These are phyloP conservation scores for Mirza zaza DNA, from an alignment of 2,113 vertebrate genomes.

Conservation along the genomic window DNA sequence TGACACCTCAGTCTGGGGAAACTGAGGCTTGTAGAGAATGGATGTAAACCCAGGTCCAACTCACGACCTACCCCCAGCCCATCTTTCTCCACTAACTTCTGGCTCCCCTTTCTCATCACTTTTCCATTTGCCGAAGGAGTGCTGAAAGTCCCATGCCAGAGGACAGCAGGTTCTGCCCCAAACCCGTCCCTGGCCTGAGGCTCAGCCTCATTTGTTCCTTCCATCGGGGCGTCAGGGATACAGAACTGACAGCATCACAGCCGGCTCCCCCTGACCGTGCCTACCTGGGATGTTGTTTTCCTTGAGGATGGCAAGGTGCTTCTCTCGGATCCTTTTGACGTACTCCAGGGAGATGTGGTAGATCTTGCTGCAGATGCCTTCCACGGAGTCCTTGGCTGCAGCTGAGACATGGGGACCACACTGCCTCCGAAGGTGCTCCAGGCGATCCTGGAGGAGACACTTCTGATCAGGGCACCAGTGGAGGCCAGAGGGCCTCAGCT, in stretches of 20 bases:
- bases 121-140: neutral
- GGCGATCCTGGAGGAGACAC: slow-evolving; percentile 89
- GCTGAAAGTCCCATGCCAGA: neutral
- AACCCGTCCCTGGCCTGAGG: neutral
- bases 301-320: slow-evolving; percentile 93
- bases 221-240: neutral
- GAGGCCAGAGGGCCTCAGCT: neutral
- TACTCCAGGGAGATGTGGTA: slow-evolving; percentile 97
- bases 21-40: neutral
- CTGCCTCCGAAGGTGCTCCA: slow-evolving; percentile 96
- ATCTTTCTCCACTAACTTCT: neutral
- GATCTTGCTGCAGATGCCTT: slow-evolving; percentile 99
- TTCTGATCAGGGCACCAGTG: neutral
- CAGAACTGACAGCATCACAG: neutral
- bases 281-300: slow-evolving; percentile 91
- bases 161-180: neutral
- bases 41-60: neutral
- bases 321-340: slow-evolving; percentile 92
- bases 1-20: neutral
- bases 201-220: neutral
- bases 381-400: slow-evolving; percentile 97
- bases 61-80: neutral
- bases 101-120: neutral
- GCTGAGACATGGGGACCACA: slow-evolving; percentile 96
- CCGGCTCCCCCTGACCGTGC: neutral